Evolutionary conservation across 2,113 vertebrate genomes (phyloP).

Genomic region (Cyprinodon variegatus): DNA sequence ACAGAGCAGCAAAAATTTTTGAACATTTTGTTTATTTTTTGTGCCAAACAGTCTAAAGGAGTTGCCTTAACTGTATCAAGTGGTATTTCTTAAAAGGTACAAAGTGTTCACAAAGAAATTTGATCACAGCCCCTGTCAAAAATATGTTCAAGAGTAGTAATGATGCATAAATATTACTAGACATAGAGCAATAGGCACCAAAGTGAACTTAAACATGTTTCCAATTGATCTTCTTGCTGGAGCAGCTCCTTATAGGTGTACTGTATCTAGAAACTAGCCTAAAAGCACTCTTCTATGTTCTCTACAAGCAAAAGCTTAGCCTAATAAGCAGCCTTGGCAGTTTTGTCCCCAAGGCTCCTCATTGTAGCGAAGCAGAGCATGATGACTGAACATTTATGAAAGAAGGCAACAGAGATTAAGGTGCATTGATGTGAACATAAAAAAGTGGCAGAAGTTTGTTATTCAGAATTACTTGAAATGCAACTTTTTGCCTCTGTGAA

Average conservation of each 20-base stretch:
- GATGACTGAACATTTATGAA: not conserved
- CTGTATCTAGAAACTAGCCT: not conserved
- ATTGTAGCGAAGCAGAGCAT: not conserved
- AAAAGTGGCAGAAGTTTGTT: not conserved
- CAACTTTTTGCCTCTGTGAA: not conserved
- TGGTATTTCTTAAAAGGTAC: not conserved
- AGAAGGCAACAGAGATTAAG: not conserved
- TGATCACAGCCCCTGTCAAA: constrained; percentile 8
- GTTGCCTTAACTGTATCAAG: not conserved
- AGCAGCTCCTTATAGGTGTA: not conserved
- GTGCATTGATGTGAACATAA: not conserved
- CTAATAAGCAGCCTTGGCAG: not conserved
- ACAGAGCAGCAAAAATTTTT: constrained; percentile 10
- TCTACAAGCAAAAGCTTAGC: not conserved
- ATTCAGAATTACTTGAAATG: no score
- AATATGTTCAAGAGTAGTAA: constrained; percentile 1
- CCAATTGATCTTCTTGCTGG: not conserved
- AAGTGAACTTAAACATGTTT: not conserved
- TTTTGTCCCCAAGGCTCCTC: not conserved
- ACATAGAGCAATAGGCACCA: not conserved
- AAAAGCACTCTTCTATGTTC: not conserved
- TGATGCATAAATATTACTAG: not conserved
- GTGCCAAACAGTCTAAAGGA: not conserved
- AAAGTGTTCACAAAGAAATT: not conserved
- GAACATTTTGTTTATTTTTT: constrained; percentile 3